Evolutionary conservation across 92 coral and sea anemone species (phyloP).

Genomic region (Heliopora coerulea): DNA sequence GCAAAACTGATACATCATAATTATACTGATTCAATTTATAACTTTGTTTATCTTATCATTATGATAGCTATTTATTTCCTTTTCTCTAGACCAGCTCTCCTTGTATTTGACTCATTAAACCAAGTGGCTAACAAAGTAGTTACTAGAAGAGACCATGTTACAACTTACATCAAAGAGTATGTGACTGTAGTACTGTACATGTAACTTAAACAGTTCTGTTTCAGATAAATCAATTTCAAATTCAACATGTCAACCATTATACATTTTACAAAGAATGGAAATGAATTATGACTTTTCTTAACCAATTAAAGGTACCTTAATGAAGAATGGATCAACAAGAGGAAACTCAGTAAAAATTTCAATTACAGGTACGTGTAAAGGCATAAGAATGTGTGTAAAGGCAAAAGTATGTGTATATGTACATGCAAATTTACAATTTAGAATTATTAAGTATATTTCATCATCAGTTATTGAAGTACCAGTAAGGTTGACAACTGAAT

Average conservation of each 20-base stretch:
- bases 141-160: background rate
- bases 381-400: no score
- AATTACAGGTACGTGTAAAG: no score
- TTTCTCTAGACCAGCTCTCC: background rate
- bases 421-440: no score
- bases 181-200: background rate
- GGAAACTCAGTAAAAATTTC: background rate
- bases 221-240: background rate
- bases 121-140: background rate
- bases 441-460: no score
- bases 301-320: no score
- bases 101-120: background rate
- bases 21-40: background rate
- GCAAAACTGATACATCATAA: background rate
- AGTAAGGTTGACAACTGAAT: no score
- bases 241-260: no score
- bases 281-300: no score
- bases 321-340: constrained; percentile 2
- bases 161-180: constrained; percentile 1
- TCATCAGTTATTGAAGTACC: no score
- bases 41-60: no score
- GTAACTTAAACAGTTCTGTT: background rate
- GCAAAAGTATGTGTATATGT: no score
- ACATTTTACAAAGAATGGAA: no score
- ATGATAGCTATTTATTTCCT: background rate